These are phyloP conservation scores for Montipora efflorescens DNA, from an alignment of 64 coral and sea anemone species.

Conservation along the genomic window DNA sequence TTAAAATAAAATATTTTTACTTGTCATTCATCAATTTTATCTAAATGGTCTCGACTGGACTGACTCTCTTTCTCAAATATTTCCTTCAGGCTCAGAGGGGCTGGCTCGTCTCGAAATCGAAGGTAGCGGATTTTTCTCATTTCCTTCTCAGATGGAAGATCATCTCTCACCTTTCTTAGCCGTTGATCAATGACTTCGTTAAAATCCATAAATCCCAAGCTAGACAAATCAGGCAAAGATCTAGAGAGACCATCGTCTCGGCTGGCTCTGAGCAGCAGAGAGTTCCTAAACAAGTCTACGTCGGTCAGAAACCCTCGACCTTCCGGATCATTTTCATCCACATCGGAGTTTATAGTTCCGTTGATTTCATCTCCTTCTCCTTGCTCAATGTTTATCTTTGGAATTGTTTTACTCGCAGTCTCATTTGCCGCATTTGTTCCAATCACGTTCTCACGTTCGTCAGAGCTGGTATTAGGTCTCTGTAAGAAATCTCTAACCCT, in stretches of 20 bases:
- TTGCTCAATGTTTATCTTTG: neutral
- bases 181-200: slow-evolving; percentile 92
- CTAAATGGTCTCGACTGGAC: neutral
- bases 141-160: slow-evolving; percentile 75
- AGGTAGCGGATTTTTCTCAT: slow-evolving; percentile 89
- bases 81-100: slow-evolving; percentile 31
- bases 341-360: neutral
- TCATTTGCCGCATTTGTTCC: neutral
- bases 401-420: neutral
- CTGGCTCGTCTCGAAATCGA: slow-evolving; percentile 54
- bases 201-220: slow-evolving; percentile 90
- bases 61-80: slow-evolving; percentile 63
- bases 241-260: slow-evolving; percentile 37
- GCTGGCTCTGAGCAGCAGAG: slow-evolving; percentile 67
- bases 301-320: slow-evolving; percentile 10
- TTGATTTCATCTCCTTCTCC: slow-evolving; percentile 3
- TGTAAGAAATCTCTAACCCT: slow-evolving; percentile 76
- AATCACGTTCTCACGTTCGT: neutral
- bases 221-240: slow-evolving; percentile 77
- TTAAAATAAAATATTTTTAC: neutral
- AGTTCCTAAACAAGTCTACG: slow-evolving; percentile 77
- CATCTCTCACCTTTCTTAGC: slow-evolving; percentile 63
- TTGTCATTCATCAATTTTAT: slow-evolving; percentile 36
- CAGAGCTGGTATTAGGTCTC: slow-evolving; percentile 53
- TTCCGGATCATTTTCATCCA: neutral